Evolutionary conservation across 2,797 vertebrate species (phyloP).

Genomic region (Anas acuta): DNA sequence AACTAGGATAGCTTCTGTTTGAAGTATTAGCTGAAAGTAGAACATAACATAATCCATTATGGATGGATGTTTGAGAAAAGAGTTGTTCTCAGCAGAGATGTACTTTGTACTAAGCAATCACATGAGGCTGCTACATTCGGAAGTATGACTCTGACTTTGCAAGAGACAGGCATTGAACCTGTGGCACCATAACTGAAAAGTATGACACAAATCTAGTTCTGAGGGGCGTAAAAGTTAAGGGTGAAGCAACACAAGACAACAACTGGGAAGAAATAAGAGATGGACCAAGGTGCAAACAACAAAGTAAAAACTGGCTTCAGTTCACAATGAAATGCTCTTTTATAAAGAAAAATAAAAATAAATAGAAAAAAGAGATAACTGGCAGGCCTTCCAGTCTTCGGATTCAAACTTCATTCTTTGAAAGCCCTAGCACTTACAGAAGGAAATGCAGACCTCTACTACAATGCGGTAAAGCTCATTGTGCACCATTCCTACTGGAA

Average conservation of each 20-base stretch:
- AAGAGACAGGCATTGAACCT: neutral
- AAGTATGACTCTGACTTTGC: neutral
- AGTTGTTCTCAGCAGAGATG: constrained; percentile 38
- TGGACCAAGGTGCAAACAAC: neutral
- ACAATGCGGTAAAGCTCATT: rapidly evolving
- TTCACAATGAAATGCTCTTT: neutral
- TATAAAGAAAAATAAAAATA: neutral
- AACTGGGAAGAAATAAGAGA: neutral
- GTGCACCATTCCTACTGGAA: neutral
- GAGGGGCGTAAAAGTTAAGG: neutral
- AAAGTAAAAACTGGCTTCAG: neutral
- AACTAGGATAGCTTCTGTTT: neutral
- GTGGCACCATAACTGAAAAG: neutral
- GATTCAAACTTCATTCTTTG: neutral
- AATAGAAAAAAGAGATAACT: neutral
- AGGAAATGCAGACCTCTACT: neutral
- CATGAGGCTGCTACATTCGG: neutral
- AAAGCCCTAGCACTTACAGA: neutral
- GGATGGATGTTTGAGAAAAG: constrained; percentile 32
- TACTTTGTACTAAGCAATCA: neutral
- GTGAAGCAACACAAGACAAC: neutral
- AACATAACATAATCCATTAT: constrained; percentile 54
- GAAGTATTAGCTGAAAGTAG: constrained; percentile 23
- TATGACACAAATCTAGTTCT: neutral
- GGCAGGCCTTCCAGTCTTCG: neutral